Base-by-base conservation (phyloP, 2,797 vertebrate species). In the Melanotaenia pygmaea region DNA sequence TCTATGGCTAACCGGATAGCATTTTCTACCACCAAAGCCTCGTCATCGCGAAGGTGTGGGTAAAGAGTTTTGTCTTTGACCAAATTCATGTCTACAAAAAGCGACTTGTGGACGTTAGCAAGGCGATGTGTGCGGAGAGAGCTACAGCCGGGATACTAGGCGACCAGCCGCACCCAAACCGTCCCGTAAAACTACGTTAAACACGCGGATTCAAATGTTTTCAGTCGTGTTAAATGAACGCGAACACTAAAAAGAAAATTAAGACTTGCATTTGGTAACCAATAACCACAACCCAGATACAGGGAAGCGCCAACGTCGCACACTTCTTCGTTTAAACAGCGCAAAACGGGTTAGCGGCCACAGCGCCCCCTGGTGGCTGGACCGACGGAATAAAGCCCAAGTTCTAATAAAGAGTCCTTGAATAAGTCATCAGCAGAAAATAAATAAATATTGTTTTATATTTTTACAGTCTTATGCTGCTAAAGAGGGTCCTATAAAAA, bases 1-100 rank as follows among this genome's bases (percentile, higher is more conserved):
- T 91, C 89, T 12, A 93, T 75, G 7, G 92, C 91, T 11, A 91
- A 45, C 0, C 90, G 64, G 35, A 93, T 80, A 40, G 92, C 91
- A 77, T 91, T 90, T 56, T 93, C 92, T 67, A 93, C 81, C 68
- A 92, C 79, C 0, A 68, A 22, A 0, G 75, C 76, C 12, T 93
- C 91, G 0, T 93, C 90, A 22, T 91, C 90, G 9, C 82, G 86
- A 26, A 93, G 67, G 13, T 77, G 71, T 0, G 50, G 57, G 3
- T 82, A 85, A 26, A 87, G 32, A 40, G 22, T 62, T 5, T 62
- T 53, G 63, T 59, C 83, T 16, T 61, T 65, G 1, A 66, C n/a
- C 50, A 84, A 11, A 73, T 90, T 86, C 88, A 91, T 92, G 13
- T 5, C 76, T 24, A 9, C 4, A 16, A 6, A 66, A 13, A 24